Base-by-base conservation (phyloP, 1,140 invertebrate species). In the Cherax destructor region DNA sequence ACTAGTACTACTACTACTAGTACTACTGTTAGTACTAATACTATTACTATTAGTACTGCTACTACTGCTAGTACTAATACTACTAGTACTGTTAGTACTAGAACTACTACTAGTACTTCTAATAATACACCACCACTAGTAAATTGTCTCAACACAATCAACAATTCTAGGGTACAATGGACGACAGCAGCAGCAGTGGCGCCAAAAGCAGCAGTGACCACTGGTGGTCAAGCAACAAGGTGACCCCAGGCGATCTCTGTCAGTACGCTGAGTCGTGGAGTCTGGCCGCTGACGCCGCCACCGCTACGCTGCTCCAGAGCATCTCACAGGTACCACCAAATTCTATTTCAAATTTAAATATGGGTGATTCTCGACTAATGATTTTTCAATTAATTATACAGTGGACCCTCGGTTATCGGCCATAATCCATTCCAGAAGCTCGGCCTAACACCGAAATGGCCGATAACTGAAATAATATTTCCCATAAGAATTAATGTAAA, bases 271-370 rank as follows among this genome's bases (percentile, higher is more conserved):
- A 92, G 30, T 78, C 85, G 30, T 92, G 91, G 91, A 88, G 41
- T 69, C 21, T 92, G 56, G 91, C 79, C 61, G 91, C 80, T 50
- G 91, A 92, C 84, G 91, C 91, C 69, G 91, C 91, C 72, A 92
- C 86, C 77, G 91, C 91, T 9, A 83, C 91, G 10, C 86, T 92
- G 9, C 74, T 92, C 16, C 91, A 92, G 56, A 52, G 69, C 18
- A 88, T 92, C 52, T 92, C 91, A 69, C 85, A 88, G 69, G 91
- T 88, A 56, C 21, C 30, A 41, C 30, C 30, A 41, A 41, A 65
- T 13, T 65, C 13, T 18, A 18, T 18, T 18, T 65, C 61, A 65
- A 5, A 16, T 65, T 65, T 3, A 41, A 41, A 41, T 41, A 41
- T 41, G 30, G 30, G 30, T 2, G 2, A 41, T 41, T 2, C 30